These are phyloP conservation scores for Ophion ellenae DNA, from an alignment of 2,888 invertebrate species.

Conservation along the genomic window DNA sequence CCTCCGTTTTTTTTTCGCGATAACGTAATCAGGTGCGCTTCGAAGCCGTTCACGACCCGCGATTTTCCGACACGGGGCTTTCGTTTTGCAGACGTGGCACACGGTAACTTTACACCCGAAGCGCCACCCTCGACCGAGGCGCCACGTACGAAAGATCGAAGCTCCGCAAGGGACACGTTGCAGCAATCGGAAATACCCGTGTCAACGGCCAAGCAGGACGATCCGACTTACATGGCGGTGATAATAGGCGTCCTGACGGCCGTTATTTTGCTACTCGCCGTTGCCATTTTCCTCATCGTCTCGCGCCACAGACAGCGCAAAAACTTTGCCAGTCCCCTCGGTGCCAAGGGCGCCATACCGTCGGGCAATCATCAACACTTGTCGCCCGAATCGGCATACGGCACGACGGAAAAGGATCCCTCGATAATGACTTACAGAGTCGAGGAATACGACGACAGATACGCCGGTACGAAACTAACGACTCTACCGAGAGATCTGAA, in stretches of 20 bases:
- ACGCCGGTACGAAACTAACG: conserved; percentile 81
- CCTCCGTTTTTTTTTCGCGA: background rate
- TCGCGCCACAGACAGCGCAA: conserved; percentile 85
- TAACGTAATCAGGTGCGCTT: background rate
- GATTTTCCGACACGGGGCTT: background rate
- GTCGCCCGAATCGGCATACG: conserved; percentile 85
- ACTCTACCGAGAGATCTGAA: conserved; percentile 82
- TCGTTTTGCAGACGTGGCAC: conserved; percentile 84
- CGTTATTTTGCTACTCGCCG: conserved; percentile 85
- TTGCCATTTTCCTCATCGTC: conserved; percentile 86
- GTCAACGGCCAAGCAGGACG: conserved; percentile 84
- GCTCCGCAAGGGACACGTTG: conserved; percentile 77
- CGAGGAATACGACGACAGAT: conserved; percentile 86
- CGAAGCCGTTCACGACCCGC: conserved; percentile 23
- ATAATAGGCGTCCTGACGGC: conserved; percentile 86
- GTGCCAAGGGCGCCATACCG: conserved; percentile 83
- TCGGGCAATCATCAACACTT: conserved; percentile 83
- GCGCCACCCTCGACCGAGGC: conserved; percentile 82
- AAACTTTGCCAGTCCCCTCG: conserved; percentile 84
- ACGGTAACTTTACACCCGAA: conserved; percentile 86
- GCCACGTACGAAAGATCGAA: conserved; percentile 78
- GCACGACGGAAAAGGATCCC: conserved; percentile 85
- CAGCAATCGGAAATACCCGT: conserved; percentile 82
- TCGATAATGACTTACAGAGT: conserved; percentile 85
- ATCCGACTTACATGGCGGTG: conserved; percentile 85